Evolutionary conservation across 2,113 vertebrate genomes (phyloP).

Genomic region (Rhea americana): DNA sequence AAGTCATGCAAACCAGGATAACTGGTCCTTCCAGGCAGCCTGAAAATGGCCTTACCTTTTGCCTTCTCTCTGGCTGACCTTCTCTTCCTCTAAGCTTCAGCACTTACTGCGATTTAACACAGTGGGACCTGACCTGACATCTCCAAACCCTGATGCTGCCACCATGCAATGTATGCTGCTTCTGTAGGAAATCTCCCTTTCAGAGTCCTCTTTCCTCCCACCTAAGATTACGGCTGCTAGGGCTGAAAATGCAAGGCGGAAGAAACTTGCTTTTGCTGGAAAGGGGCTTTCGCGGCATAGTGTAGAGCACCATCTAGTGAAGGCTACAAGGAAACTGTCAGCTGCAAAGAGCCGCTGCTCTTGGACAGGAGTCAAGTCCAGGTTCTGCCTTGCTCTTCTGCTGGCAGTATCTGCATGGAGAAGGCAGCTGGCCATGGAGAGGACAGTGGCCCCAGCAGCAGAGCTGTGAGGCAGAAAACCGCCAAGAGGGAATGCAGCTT

Average conservation of each 20-base stretch:
- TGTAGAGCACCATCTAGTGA: constrained; percentile 60
- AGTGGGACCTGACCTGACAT: neutral
- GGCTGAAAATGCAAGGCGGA: fast-evolving
- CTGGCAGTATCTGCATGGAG: neutral
- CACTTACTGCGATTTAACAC: neutral
- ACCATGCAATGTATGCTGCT: fast-evolving
- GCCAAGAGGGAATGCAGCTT: neutral
- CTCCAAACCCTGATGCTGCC: neutral
- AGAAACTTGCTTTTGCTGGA: fast-evolving
- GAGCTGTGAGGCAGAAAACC: neutral
- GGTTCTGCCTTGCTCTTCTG: neutral
- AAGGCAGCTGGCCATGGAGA: neutral
- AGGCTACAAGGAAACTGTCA: neutral
- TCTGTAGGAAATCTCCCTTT: neutral
- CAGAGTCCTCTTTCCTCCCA: neutral
- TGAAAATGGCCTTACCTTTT: fast-evolving
- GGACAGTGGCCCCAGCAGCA: neutral
- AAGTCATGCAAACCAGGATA: neutral
- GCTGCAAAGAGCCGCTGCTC: neutral
- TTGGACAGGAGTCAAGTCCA: neutral
- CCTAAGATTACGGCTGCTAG: neutral
- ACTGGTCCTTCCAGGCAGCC: neutral
- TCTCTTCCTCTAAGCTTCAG: neutral
- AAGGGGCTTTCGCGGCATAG: neutral
- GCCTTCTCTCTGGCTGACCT: neutral